Base-by-base conservation (phyloP, 2,113 vertebrate genomes). In the Camelus bactrianus region DNA sequence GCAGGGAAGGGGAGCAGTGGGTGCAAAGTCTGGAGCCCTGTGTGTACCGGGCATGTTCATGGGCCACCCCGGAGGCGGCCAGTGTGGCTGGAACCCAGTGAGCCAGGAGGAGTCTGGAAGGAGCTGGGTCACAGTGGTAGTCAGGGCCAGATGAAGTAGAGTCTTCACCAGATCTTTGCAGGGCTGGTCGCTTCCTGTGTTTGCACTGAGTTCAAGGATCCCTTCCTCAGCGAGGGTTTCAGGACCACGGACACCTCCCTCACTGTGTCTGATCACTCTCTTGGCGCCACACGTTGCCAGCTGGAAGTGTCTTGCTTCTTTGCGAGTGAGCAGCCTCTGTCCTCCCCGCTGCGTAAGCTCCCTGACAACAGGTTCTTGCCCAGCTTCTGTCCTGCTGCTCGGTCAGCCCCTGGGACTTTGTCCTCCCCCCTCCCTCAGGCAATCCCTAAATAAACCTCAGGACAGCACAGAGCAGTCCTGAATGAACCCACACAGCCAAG, bases 241-340 rank as follows among this genome's bases (percentile, higher is more conserved):
- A 20, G 42, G n/a, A 48, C 38, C 35, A 22, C 2, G 6, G 52
- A 8, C 75, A 52, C 26, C 32, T 19, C 52, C 8, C 0, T 9
- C 19, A 13, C 22, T 4, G 0, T 14, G 26, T 20, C 77, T 13
- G 1, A 8, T 58, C 50, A 0, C 11, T 22, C 9, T 14, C 24
- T 14, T 5, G 42, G 42, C 8, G 42, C 6, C 64, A 14, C 3
- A 0, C 20, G 0, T 2, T 7, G 16, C 54, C 11, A n/a, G 11
- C 19, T 28, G 75, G 22, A 15, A 70, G 16, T 5, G 6, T 19
- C 13, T 58, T 32, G 4, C 14, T 46, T 26, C 5, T 32, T 16
- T 0, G 0, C 1, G 2, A 0, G 1, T 28, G 6, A 20, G 2
- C 11, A 8, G 14, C 13, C 12, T 54, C 26, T 46, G 50, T 46